Evolutionary conservation across 2,113 vertebrate genomes (phyloP).

Genomic region (Haliaeetus leucogaster): DNA sequence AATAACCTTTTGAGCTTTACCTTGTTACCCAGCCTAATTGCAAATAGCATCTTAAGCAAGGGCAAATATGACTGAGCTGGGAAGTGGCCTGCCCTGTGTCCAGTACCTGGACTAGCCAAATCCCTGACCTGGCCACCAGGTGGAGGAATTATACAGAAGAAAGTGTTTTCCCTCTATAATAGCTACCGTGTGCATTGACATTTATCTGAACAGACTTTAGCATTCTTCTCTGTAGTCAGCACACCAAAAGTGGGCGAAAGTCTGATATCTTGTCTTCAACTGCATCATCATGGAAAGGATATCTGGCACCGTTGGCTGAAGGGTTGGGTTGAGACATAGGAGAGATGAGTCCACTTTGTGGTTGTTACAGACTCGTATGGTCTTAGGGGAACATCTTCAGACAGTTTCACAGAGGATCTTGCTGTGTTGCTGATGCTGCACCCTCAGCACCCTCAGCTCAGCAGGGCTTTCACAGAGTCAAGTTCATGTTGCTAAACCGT

Average conservation of each 20-base stretch:
- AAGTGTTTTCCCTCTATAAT: not conserved
- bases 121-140: slow-evolving; percentile 57
- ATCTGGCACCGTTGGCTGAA: not conserved
- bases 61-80: not conserved
- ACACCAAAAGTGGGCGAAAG: not conserved
- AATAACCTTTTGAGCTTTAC: not conserved
- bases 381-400: not conserved
- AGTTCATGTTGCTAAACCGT: not conserved
- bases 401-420: not conserved
- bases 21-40: not conserved
- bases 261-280: not conserved
- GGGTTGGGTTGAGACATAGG: not conserved
- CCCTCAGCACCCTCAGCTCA: not conserved
- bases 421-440: not conserved
- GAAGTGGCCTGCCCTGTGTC: not conserved
- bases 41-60: not conserved
- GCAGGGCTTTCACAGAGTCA: not conserved
- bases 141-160: slow-evolving; percentile 47
- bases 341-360: not conserved
- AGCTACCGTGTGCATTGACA: fast-evolving
- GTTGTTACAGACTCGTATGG: not conserved
- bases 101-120: not conserved
- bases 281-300: not conserved
- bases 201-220: not conserved
- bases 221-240: not conserved